A percentile compares a stretch with the other conserved stretches of the same genome.
Conservation (phyloP, 1,140 invertebrate species). For the Musca vetustissima region DNA sequence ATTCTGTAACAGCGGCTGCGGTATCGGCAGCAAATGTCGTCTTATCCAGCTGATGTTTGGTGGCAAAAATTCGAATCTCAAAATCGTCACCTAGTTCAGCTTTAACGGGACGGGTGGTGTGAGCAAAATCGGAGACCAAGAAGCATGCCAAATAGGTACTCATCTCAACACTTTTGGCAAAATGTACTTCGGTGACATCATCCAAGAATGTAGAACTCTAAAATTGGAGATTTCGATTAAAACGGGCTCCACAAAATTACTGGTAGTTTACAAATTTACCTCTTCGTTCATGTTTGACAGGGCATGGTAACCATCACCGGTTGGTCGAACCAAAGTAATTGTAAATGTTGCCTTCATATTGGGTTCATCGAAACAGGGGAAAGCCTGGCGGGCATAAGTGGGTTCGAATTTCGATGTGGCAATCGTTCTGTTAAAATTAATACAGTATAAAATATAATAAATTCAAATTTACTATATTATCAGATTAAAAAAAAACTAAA, state of each 20-base stretch:
- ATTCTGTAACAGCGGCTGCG: slow-evolving; percentile 79
- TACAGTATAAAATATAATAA: too few species aligned
- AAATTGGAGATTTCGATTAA: neutral
- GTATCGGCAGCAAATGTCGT: slow-evolving; percentile 77
- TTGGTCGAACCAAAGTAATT: slow-evolving; percentile 73
- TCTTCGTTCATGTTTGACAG: slow-evolving; percentile 77
- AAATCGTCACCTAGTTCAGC: slow-evolving; percentile 62
- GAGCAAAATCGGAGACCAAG: slow-evolving; percentile 85
- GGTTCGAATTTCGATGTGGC: slow-evolving; percentile 92
- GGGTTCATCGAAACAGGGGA: slow-evolving; percentile 96
- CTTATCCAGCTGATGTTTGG: slow-evolving; percentile 72
- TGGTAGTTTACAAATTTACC: slow-evolving; percentile 22
- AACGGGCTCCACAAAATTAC: too few species aligned
- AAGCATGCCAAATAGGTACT: slow-evolving; percentile 90
- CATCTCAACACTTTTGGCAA: slow-evolving; percentile 85
- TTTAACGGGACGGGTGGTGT: slow-evolving; percentile 59
- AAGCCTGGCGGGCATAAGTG: slow-evolving; percentile 87
- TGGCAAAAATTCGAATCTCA: slow-evolving; percentile 72
- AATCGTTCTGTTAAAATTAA: slow-evolving; percentile 70
- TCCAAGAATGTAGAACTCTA: slow-evolving; percentile 33
- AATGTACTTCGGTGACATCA: slow-evolving; percentile 57
- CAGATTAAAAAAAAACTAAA: too few species aligned
- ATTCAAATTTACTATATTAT: too few species aligned
- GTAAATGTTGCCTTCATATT: slow-evolving; percentile 86
- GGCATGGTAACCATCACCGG: slow-evolving; percentile 65